A percentile compares a stretch with the other conserved stretches of the same genome.
phyloP scores from a whole-genome alignment of 2,888 invertebrate genomes.

The Lasioglossum vierecki region DNA sequence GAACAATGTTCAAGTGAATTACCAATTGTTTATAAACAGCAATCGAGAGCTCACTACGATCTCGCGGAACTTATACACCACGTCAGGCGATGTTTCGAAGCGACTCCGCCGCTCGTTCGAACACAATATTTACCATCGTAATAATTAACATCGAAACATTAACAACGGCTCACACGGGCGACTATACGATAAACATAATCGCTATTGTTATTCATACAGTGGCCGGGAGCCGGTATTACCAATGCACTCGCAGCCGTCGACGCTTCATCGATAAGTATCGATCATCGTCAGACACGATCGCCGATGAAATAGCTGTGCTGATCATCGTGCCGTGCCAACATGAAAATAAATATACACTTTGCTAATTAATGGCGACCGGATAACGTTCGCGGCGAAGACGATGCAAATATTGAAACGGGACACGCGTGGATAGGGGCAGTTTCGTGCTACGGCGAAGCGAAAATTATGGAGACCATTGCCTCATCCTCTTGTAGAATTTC shows the following conservation, averaged over 20 bases:
- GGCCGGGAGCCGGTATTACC: neutral
- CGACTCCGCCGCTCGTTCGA: neutral
- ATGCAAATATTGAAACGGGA: conserved; percentile 41
- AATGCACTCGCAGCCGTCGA: neutral
- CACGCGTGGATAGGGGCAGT: neutral
- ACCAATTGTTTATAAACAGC: neutral
- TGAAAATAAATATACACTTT: conserved; percentile 39
- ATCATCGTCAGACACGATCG: neutral
- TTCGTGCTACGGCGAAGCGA: neutral
- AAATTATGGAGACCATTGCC: neutral
- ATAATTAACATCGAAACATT: conserved; percentile 8
- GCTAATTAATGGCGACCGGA: conserved; percentile 41
- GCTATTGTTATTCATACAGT: neutral
- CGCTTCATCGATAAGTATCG: conserved; percentile 9
- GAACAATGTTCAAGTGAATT: neutral
- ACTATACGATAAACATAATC: neutral
- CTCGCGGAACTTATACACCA: neutral
- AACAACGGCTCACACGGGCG: neutral
- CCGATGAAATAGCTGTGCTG: neutral
- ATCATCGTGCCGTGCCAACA: conserved; percentile 18
- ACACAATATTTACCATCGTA: neutral
- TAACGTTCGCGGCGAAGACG: conserved; percentile 9
- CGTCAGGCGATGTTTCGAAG: neutral
- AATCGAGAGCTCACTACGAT: neutral
- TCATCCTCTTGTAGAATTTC: neutral